Evolutionary conservation across 2,797 vertebrate species (phyloP), one percentile per base, ranked within the genome.

Genomic region (Anniella stebbinsi): DNA sequence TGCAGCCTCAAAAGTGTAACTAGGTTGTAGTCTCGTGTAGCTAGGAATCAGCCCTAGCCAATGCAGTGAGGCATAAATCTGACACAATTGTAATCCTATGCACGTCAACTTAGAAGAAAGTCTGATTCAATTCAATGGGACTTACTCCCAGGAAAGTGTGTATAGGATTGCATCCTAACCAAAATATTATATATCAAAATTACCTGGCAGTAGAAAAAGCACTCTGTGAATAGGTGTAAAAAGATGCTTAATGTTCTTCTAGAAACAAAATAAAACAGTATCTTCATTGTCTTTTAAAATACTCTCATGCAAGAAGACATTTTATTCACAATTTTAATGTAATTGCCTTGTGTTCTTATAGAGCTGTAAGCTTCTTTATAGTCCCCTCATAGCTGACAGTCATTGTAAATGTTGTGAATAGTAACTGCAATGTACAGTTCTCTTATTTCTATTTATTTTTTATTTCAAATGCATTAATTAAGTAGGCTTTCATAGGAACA

Each of bases 381-480:
- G 57, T 54, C 45, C 69, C n/a, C 60, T 91, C 0, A 75, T 89
- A 93, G 88, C 60, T 87, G 88, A 3, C 25, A 76, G 25, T 75
- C 10, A 8, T 28, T 78, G 2, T 69, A 90, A 93, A 93, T 93
- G 89, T 51, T n/a, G 18, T 30, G 54, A 51, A n/a, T 33, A 89
- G 48, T 88, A 92, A 91, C 90, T 92, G 51, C 33, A 91, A 67
- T 76, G 45, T 82, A 10, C 67, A 91, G 87, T 72, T n/a, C 81
- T 63, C 88, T 92, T 69, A 30, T 67, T 45, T 91, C 25, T 7
- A 67, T 83, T 86, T 18, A 87, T 83, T 94, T 95, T 91, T 94
- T 91, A 51, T 66, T 88, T 93, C 91, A 1, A 23, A 8, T 92
- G 4, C 33, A 76, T 90, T 89, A 57, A 80, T 90, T 91, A 63